Evolutionary conservation across 2,888 invertebrate species (phyloP).

Genomic region (Pyrgus malvae): DNA sequence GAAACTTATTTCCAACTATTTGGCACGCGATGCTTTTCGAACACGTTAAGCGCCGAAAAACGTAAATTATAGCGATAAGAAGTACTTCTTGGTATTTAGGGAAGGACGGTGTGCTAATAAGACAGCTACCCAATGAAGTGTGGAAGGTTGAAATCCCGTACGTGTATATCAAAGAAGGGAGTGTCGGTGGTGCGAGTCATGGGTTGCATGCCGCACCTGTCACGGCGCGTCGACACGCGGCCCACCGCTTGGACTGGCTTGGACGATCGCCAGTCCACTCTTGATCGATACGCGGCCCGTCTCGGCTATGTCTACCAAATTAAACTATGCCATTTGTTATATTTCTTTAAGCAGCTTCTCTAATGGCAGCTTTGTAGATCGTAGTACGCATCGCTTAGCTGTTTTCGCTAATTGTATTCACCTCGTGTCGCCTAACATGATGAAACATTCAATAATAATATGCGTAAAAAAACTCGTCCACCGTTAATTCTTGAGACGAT

Average conservation of each 20-base stretch:
- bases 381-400: constrained; percentile 47
- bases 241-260: constrained; percentile 76
- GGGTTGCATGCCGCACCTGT: constrained; percentile 80
- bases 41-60: background rate
- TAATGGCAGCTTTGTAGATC: constrained; percentile 63
- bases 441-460: background rate
- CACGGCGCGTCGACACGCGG: constrained; percentile 69
- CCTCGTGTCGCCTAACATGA: background rate
- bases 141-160: constrained; percentile 42
- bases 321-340: constrained; percentile 78
- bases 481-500: constrained; percentile 16
- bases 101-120: background rate
- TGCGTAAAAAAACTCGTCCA: constrained; percentile 14
- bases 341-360: constrained; percentile 70
- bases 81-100: background rate
- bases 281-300: constrained; percentile 74
- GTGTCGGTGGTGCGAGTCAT: constrained; percentile 59
- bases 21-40: background rate
- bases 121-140: constrained; percentile 4
- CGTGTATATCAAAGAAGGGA: constrained; percentile 57
- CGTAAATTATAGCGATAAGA: background rate
- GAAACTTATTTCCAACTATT: background rate
- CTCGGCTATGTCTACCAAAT: constrained; percentile 79
- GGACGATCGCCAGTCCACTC: constrained; percentile 70
- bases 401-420: constrained; percentile 32